Conservation (phyloP, 2,797 vertebrate genomes). For the Falco naumanni region DNA sequence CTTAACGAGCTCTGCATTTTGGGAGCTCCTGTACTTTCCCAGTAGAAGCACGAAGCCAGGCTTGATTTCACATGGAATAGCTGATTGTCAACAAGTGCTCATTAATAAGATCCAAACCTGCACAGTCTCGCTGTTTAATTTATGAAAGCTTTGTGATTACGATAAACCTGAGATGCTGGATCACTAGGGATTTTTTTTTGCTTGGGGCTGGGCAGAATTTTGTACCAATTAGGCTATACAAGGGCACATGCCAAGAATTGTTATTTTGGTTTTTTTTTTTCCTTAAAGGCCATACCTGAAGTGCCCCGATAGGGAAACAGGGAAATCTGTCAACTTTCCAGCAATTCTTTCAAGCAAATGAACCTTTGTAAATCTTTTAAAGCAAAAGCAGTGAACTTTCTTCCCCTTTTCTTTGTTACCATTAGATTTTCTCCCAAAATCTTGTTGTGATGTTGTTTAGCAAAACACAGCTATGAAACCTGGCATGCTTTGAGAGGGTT, state of each 20-base stretch:
- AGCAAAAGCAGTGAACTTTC: neutral
- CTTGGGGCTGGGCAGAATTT: neutral
- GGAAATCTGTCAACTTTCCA: neutral
- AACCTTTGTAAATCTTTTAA: neutral
- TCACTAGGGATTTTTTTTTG: neutral
- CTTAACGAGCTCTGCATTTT: neutral
- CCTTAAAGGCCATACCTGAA: neutral
- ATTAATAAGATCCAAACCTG: neutral
- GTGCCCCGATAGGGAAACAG: neutral
- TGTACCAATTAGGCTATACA: neutral
- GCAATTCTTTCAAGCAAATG: neutral
- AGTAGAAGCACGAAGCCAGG: neutral
- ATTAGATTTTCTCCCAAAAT: neutral
- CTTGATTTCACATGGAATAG: neutral
- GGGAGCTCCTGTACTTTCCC: neutral
- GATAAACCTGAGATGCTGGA: neutral
- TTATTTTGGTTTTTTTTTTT: neutral
- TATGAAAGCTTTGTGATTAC: neutral
- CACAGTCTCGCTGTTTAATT: neutral
- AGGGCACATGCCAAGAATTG: neutral
- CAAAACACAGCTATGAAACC: neutral
- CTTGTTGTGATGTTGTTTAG: neutral
- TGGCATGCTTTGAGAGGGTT: neutral
- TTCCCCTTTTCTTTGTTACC: neutral
- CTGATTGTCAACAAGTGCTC: neutral